Evolutionary conservation across 2,797 vertebrate genomes (phyloP).

Genomic region (Cygnus olor): DNA sequence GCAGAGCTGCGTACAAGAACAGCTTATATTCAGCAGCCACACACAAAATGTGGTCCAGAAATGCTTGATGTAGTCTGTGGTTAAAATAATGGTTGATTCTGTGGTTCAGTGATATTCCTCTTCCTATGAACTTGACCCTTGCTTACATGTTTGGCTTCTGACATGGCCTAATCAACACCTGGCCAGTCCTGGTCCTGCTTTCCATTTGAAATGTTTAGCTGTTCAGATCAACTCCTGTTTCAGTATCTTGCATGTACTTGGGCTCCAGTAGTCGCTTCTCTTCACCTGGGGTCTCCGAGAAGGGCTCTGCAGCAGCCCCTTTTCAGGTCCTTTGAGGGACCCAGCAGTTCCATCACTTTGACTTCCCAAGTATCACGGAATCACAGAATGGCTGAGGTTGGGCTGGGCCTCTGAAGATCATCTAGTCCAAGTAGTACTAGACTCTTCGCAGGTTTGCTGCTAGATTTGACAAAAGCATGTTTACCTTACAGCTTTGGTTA

Average conservation of each 20-base stretch:
- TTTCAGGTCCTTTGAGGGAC: background rate
- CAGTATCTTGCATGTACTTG: fast-evolving
- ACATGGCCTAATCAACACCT: background rate
- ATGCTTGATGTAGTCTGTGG: background rate
- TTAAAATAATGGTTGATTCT: background rate
- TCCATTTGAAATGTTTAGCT: fast-evolving
- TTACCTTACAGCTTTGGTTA: background rate
- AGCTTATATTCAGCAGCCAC: background rate
- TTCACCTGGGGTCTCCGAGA: background rate
- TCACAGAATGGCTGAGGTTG: too few species aligned
- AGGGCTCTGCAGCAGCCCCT: background rate
- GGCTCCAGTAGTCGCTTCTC: background rate
- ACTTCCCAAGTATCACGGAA: background rate
- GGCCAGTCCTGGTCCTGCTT: background rate
- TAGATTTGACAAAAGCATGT: background rate
- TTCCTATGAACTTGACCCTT: background rate
- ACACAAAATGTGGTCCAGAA: background rate
- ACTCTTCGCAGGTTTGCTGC: background rate
- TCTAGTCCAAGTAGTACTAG: background rate
- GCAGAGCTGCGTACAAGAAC: background rate
- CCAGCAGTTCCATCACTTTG: background rate
- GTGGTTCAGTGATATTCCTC: background rate
- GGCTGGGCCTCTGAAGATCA: too few species aligned
- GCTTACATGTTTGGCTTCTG: background rate
- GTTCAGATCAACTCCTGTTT: background rate